A percentile compares a stretch with the other conserved stretches of the same genome.
These are phyloP conservation scores for Oncorhynchus kisutch DNA, from an alignment of 2,113 vertebrate genomes.

Conservation along the genomic window DNA sequence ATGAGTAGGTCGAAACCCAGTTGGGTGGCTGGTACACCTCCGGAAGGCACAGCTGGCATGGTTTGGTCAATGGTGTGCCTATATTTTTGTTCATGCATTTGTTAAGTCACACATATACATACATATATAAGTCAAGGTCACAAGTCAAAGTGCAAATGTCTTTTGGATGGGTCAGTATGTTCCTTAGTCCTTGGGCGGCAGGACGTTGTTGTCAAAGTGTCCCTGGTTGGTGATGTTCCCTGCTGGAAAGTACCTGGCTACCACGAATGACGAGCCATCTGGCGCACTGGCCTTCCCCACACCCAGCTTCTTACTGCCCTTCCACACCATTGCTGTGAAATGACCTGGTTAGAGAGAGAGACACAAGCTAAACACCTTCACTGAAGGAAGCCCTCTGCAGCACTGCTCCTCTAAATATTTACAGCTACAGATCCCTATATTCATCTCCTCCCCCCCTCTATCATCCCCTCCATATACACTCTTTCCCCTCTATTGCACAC, in stretches of 20 bases:
- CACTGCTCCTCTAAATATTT: slow-evolving; percentile 51
- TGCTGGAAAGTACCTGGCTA: slow-evolving; percentile 93
- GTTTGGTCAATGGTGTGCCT: no score
- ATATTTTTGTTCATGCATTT: no score
- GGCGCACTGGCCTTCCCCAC: slow-evolving; percentile 89
- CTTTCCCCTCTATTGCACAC: no score
- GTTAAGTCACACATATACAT: background rate
- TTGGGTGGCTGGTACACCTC: no score
- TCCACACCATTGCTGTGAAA: slow-evolving; percentile 99
- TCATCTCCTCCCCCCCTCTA: background rate
- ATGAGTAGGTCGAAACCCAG: no score
- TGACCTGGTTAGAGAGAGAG: slow-evolving; percentile 77
- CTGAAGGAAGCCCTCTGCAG: background rate
- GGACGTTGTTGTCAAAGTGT: slow-evolving; percentile 93
- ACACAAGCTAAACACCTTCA: background rate
- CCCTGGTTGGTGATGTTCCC: slow-evolving; percentile 95
- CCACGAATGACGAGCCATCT: slow-evolving; percentile 94
- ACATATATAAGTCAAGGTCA: background rate
- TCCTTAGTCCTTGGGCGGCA: slow-evolving; percentile 74
- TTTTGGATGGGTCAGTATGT: background rate
- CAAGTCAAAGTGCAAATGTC: background rate
- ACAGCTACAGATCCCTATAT: slow-evolving; percentile 24
- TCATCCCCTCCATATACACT: no score
- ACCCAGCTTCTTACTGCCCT: slow-evolving; percentile 87
- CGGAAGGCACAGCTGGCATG: no score